A percentile compares a stretch with the other conserved stretches of the same genome.
Evolutionary conservation across 2,797 vertebrate species (phyloP).

Genomic region (Sebastes baramenuke): DNA sequence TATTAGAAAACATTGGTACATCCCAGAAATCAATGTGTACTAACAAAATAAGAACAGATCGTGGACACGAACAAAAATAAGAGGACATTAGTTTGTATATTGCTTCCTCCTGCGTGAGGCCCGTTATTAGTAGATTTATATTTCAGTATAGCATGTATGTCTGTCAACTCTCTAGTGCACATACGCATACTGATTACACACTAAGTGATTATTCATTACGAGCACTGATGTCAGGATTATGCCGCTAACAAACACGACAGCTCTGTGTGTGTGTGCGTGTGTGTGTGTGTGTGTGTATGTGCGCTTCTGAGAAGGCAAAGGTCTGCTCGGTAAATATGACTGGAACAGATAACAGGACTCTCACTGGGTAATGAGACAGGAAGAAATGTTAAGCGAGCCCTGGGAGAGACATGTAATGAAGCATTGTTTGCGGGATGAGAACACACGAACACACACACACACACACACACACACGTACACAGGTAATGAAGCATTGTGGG

Average conservation of each 20-base stretch:
- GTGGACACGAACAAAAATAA: too few relatives aligned
- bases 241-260: not conserved
- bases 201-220: constrained; percentile 11
- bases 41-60: too few relatives aligned
- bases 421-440: constrained; percentile 63
- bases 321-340: constrained; percentile 69
- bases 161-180: not conserved
- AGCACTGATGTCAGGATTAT: constrained; percentile 7
- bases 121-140: not conserved
- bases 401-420: constrained; percentile 68
- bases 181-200: constrained; percentile 12
- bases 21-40: too few relatives aligned
- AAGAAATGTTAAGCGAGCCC: constrained; percentile 64
- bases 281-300: not conserved
- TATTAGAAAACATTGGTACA: too few relatives aligned
- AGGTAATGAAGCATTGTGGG: constrained; percentile 78
- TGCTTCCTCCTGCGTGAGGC: too few relatives aligned
- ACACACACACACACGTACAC: constrained; percentile 33
- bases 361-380: constrained; percentile 65
- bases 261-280: constrained; percentile 5
- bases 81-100: too few relatives aligned
- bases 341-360: constrained; percentile 62
- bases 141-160: not conserved
- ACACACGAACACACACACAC: constrained; percentile 2
- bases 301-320: constrained; percentile 39